Evolutionary conservation across 2,797 vertebrate genomes (phyloP).

Genomic region (Valencia hispanica): DNA sequence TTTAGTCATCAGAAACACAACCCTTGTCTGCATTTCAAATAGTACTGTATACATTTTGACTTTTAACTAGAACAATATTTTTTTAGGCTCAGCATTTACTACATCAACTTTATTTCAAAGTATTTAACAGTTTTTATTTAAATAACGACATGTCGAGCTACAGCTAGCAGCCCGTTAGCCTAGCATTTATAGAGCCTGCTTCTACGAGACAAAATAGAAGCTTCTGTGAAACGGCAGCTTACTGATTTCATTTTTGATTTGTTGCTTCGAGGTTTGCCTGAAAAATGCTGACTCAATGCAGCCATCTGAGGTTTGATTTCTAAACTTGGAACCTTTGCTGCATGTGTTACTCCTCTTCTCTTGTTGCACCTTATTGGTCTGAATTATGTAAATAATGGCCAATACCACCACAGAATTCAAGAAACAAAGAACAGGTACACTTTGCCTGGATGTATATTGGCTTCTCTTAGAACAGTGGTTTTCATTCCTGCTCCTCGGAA

Average conservation of each 20-base stretch:
- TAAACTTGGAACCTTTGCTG: background rate
- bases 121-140: background rate
- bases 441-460: background rate
- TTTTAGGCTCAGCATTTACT: background rate
- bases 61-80: too few species aligned
- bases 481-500: too few species aligned
- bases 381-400: background rate
- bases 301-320: background rate
- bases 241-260: too few species aligned
- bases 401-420: background rate
- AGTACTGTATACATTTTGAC: too few species aligned
- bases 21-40: too few species aligned
- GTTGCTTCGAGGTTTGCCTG: too few species aligned
- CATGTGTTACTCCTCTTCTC: background rate
- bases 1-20: too few species aligned
- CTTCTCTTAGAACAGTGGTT: too few species aligned
- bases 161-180: background rate
- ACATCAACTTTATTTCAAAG: background rate
- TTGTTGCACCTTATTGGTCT: background rate
- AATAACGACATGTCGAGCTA: background rate
- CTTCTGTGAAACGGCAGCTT: too few species aligned
- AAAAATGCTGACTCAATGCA: too few species aligned
- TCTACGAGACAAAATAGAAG: background rate
- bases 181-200: background rate
- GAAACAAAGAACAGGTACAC: background rate